Evolutionary conservation across 37 sponge, comb jelly and placozoan genomes (phyloP).

Genomic region (Lycopodina hypogea): DNA sequence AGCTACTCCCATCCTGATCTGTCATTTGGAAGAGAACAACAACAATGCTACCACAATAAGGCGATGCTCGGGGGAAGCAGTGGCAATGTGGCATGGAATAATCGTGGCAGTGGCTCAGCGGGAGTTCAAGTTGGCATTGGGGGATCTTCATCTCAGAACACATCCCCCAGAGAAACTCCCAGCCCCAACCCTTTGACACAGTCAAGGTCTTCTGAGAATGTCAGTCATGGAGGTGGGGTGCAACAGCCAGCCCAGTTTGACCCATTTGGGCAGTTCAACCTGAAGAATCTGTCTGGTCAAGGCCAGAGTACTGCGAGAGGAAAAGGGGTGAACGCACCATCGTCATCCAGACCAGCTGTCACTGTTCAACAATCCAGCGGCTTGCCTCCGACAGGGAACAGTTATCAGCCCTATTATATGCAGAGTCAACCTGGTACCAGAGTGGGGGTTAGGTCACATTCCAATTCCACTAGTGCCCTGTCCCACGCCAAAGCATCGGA

Average conservation of each 20-base stretch:
- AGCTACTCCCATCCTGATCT: constrained; percentile 11
- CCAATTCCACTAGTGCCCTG: not conserved
- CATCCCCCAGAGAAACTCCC: constrained; percentile 1
- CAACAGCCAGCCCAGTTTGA: not conserved
- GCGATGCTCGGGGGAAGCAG: not conserved
- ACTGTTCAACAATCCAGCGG: not conserved
- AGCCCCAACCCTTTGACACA: constrained; percentile 1
- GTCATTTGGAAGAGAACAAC: too few species aligned
- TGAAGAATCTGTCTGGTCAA: not conserved
- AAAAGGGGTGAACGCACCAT: not conserved
- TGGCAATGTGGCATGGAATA: not conserved
- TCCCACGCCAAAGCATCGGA: not conserved
- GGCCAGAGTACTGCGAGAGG: not conserved
- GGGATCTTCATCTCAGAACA: constrained; percentile 1
- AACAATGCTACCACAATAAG: not conserved
- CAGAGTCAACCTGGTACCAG: not conserved
- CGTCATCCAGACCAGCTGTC: not conserved
- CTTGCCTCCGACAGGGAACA: constrained; percentile 8
- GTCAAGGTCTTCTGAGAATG: constrained; percentile 1
- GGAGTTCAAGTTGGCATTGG: not conserved
- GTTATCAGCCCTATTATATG: constrained; percentile 14
- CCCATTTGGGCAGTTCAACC: constrained; percentile 25
- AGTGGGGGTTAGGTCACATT: not conserved
- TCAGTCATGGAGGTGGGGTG: not conserved
- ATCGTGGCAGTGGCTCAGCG: not conserved